Conservation (phyloP, 1,140 invertebrate genomes). For the Drosophila rufa region DNA sequence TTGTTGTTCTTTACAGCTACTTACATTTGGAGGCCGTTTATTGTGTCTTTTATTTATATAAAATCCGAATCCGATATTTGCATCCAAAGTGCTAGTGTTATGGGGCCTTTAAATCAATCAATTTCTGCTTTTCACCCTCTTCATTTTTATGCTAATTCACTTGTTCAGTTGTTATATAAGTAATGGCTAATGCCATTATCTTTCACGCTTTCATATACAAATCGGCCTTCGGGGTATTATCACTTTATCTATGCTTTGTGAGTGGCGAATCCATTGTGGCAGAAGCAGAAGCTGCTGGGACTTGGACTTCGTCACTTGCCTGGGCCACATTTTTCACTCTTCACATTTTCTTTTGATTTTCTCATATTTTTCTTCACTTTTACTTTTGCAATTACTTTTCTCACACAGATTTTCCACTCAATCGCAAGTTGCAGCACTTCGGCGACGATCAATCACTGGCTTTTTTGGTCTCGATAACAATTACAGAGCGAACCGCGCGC, state of each 20-base stretch:
- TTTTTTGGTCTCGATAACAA: constrained; percentile 72
- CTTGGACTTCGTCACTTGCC: constrained; percentile 31
- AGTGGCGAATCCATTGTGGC: constrained; percentile 57
- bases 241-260: constrained; percentile 26
- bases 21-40: constrained; percentile 51
- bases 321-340: constrained; percentile 51
- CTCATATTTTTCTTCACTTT: constrained; percentile 54
- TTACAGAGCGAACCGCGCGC: constrained; percentile 37
- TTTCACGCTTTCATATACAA: constrained; percentile 61
- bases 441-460: constrained; percentile 64
- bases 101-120: constrained; percentile 42
- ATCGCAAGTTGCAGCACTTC: constrained; percentile 52
- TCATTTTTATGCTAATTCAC: constrained; percentile 32
- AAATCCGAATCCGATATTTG: constrained; percentile 25
- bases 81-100: constrained; percentile 27
- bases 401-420: constrained; percentile 19
- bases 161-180: constrained; percentile 54
- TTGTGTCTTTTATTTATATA: constrained; percentile 2
- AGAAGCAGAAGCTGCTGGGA: constrained; percentile 20
- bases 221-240: constrained; percentile 37
- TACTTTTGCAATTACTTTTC: constrained; percentile 62
- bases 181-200: constrained; percentile 22
- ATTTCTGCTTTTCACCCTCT: constrained; percentile 11
- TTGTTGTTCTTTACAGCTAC: constrained; percentile 8
- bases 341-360: background rate